Percentiles rank a stretch among this genome's conserved stretches.
Conservation (phyloP, 2,797 vertebrate species). For the Harpagifer antarcticus region DNA sequence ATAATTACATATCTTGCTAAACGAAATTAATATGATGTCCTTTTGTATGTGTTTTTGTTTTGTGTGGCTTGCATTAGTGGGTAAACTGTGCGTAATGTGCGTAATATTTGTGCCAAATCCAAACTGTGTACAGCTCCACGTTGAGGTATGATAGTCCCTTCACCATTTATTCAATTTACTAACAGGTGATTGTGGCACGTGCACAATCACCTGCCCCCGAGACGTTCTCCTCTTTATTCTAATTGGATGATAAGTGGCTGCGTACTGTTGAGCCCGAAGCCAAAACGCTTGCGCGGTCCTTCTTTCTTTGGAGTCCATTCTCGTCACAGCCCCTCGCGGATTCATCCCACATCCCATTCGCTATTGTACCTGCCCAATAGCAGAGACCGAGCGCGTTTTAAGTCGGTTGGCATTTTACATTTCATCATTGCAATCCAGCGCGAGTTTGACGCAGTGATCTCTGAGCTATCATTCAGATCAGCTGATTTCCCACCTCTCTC, state of each 20-base stretch:
- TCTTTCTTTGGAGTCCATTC: constrained; percentile 66
- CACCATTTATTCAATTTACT: constrained; percentile 69
- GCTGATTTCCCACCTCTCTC: neutral
- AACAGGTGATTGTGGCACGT: constrained; percentile 63
- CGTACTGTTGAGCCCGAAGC: constrained; percentile 81
- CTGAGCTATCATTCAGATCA: constrained; percentile 44
- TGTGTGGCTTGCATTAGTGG: neutral
- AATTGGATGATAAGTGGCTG: constrained; percentile 92
- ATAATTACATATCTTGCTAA: neutral
- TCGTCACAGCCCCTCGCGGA: constrained; percentile 71
- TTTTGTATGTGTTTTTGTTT: neutral
- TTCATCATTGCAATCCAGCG: constrained; percentile 88
- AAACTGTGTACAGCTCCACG: neutral
- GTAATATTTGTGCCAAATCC: constrained; percentile 21
- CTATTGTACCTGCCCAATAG: constrained; percentile 89
- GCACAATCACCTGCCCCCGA: constrained; percentile 36
- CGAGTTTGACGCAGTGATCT: constrained; percentile 84
- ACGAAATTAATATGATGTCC: neutral
- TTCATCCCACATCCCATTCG: constrained; percentile 89
- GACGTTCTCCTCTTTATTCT: constrained; percentile 78
- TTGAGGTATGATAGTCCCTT: constrained; percentile 44
- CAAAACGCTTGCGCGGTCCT: constrained; percentile 84
- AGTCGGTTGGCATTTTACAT: constrained; percentile 90
- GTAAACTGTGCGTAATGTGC: constrained; percentile 41
- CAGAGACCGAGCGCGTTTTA: constrained; percentile 87